Evolutionary conservation across 2,888 invertebrate species (phyloP).

Genomic region (Chrysodeixis includens): DNA sequence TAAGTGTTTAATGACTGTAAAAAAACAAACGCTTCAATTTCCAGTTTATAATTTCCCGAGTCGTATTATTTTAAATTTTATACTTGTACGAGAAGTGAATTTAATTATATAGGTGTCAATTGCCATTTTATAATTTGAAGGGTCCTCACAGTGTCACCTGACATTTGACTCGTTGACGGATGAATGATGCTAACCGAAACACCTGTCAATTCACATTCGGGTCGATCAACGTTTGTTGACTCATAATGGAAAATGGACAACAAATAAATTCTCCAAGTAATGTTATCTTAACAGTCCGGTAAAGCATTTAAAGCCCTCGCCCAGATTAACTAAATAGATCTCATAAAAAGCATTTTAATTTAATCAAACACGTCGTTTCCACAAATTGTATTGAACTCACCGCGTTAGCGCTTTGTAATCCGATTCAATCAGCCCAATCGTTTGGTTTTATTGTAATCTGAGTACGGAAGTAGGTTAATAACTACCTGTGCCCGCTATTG

Average conservation of each 20-base stretch:
- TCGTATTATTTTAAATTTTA: not conserved
- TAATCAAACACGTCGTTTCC: not conserved
- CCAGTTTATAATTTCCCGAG: too few species aligned
- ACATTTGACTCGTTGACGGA: not conserved
- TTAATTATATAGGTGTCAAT: not conserved
- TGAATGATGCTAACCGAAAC: not conserved
- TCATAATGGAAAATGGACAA: not conserved
- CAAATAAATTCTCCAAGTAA: not conserved
- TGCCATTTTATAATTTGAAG: not conserved
- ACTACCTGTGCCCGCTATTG: not conserved
- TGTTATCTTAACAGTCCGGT: too few species aligned
- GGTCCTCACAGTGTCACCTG: not conserved
- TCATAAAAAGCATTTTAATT: too few species aligned
- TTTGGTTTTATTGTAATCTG: constrained; percentile 1
- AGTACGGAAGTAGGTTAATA: constrained; percentile 1
- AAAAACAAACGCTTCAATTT: too few species aligned
- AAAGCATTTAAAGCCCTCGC: too few species aligned
- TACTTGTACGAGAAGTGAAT: not conserved
- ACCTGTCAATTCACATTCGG: constrained; percentile 4
- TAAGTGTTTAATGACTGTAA: too few species aligned
- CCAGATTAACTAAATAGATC: too few species aligned
- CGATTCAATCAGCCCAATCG: constrained; percentile 1
- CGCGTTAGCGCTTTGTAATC: constrained; percentile 2
- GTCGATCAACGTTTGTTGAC: not conserved
- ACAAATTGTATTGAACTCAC: constrained; percentile 4